Evolutionary conservation across 2,797 vertebrate species (phyloP).

Genomic region (Sebastes steindachneri): DNA sequence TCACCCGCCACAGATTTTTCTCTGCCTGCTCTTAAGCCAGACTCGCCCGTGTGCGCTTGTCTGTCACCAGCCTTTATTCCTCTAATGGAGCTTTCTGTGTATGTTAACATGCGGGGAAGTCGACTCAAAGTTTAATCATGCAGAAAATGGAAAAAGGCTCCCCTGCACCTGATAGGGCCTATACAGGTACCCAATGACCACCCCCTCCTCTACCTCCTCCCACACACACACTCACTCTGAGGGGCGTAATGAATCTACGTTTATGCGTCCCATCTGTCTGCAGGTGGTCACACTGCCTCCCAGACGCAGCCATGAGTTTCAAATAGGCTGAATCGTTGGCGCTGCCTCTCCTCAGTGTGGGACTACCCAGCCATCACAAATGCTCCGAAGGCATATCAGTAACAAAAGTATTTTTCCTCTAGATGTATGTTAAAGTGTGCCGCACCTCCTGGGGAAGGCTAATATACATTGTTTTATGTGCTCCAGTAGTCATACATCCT

Average conservation of each 20-base stretch:
- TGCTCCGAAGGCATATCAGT: conserved; percentile 45
- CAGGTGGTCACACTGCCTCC: conserved; percentile 71
- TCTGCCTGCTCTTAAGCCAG: conserved; percentile 42
- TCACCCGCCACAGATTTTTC: conserved; percentile 56
- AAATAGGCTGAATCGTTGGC: conserved; percentile 64
- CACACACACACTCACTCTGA: background rate
- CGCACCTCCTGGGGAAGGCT: conserved; percentile 43
- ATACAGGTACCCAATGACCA: conserved; percentile 50
- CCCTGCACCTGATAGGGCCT: conserved; percentile 56
- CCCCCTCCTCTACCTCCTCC: background rate
- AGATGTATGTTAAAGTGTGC: conserved; percentile 53
- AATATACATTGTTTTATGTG: conserved; percentile 44
- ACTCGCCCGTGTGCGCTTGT: conserved; percentile 22
- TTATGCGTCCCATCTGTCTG: conserved; percentile 77
- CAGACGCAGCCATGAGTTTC: conserved; percentile 67
- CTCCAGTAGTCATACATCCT: conserved; percentile 27
- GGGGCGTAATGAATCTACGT: conserved; percentile 63
- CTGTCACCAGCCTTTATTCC: conserved; percentile 46
- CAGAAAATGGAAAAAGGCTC: conserved; percentile 82
- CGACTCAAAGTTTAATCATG: conserved; percentile 77
- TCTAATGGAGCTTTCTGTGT: conserved; percentile 64
- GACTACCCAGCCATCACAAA: conserved; percentile 61
- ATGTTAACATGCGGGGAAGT: conserved; percentile 78
- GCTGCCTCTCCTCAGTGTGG: conserved; percentile 43
- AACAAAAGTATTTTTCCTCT: conserved; percentile 47